Evolutionary conservation across 2,888 invertebrate genomes (phyloP), one percentile per base, ranked within the genome.

Genomic region (Mallateleia sp.): DNA sequence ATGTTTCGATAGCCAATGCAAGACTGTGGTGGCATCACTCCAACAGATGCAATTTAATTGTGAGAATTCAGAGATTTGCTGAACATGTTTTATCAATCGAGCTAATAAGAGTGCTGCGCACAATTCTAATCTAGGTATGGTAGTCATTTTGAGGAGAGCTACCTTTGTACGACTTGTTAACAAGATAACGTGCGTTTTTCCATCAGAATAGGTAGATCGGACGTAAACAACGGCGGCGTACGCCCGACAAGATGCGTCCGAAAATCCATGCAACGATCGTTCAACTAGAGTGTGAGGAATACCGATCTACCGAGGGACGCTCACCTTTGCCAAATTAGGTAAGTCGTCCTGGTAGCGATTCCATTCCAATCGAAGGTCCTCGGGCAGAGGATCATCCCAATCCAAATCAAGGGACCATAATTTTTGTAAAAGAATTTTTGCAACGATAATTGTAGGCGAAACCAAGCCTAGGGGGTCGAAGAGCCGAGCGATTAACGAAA

Each of bases 1-100:
- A 20, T 88, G 89, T 47, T 90, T 81, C 7, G 69, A 45, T 0
- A 92, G 28, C 91, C 91, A 92, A 8, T 78, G 72, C 8, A 91
- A 77, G 0, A 88, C 88, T 2, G 91, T 83, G 2, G 87, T 85
- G 0, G 92, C 92, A 54, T 92, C 92, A 9, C 82, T 84, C 89
- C 88, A 82, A 38, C 71, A 79, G 3, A 18, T 18, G 1, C 14
- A 2, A 6, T 6, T 4, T 2, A 2, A 47, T 3, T 14, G n/a
- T 8, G 47, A 47, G 18, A 18, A 47, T 18, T 47, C 47, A 14
- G 47, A 18, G n/a, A 47, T 47, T 6, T n/a, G 2, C 3, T 3
- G 14, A 14, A 47, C 18, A 3, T 14, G 47, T 11, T 3, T 2
- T 14, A 47, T 18, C 18, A 18, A 3, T 2, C 18, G n/a, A 18